A percentile compares a stretch with the other conserved stretches of the same genome.
phyloP scores from a whole-genome alignment of 1,140 invertebrate species.

The Drosophila watanabei region DNA sequence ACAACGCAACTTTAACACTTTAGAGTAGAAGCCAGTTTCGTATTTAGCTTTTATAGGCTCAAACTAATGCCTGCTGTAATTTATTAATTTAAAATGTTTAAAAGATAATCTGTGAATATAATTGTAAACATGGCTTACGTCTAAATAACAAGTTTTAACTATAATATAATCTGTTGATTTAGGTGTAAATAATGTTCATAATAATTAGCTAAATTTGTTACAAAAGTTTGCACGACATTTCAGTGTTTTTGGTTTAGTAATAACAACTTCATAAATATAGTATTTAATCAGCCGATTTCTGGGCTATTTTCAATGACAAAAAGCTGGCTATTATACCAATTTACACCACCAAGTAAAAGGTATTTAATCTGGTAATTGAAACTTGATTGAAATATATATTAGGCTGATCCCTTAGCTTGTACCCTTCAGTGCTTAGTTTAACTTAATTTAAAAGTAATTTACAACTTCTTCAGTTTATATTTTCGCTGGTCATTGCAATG shows the following conservation, averaged over 20 bases:
- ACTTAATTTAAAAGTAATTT: constrained; percentile 32
- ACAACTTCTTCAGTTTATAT: not conserved
- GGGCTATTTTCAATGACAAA: not conserved
- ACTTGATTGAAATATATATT: not conserved
- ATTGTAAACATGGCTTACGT: not conserved
- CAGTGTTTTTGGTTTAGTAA: not conserved
- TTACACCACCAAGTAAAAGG: not conserved
- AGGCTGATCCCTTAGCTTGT: not conserved
- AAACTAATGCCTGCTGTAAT: not conserved
- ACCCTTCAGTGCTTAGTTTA: not conserved
- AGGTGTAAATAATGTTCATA: too few species aligned
- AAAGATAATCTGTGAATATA: not conserved
- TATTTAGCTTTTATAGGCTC: not conserved
- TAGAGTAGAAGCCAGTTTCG: not conserved
- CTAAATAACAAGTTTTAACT: not conserved
- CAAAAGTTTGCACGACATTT: not conserved
- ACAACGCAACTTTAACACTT: not conserved
- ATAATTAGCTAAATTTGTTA: not conserved
- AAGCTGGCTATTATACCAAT: not conserved
- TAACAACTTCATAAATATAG: not conserved
- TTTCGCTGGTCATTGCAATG: constrained; percentile 32
- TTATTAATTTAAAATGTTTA: not conserved
- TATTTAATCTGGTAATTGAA: too few species aligned
- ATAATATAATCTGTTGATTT: not conserved
- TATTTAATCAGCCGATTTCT: not conserved